Percentiles rank a stretch among this genome's conserved stretches.
Evolutionary conservation across 30 jellyfish, hydroid and myxozoan species (phyloP).

Genomic region (Nemopilema nomurai): DNA sequence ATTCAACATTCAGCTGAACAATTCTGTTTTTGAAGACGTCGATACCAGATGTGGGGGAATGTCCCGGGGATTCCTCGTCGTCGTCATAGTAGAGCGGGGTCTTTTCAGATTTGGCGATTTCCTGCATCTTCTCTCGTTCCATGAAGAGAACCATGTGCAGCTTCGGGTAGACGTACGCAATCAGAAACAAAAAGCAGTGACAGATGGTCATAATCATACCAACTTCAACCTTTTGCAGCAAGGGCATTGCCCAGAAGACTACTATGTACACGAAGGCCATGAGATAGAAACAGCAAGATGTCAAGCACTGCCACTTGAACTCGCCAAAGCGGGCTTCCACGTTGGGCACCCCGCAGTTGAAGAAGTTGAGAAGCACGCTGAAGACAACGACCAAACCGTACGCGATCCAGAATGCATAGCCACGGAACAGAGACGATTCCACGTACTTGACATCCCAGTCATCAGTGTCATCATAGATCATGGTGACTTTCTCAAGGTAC

Average conservation of each 20-base stretch:
- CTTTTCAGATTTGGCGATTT: conserved; percentile 35
- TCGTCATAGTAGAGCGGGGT: conserved; percentile 35
- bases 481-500: conserved; percentile 38
- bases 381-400: conserved; percentile 65
- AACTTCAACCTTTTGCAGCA: conserved; percentile 61
- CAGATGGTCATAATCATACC: conserved; percentile 72
- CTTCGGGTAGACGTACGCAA: conserved; percentile 78
- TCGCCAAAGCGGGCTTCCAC: conserved; percentile 87
- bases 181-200: conserved; percentile 45
- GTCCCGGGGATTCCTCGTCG: conserved; percentile 50
- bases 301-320: conserved; percentile 68
- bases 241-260: conserved; percentile 59
- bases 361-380: conserved; percentile 72
- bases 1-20: conserved; percentile 26
- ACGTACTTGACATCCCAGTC: conserved; percentile 78
- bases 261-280: conserved; percentile 62
- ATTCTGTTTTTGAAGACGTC: conserved; percentile 51
- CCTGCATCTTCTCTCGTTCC: conserved; percentile 49
- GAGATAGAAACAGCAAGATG: conserved; percentile 67
- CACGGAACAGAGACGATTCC: conserved; percentile 78
- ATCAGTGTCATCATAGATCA: conserved; percentile 60
- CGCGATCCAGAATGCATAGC: conserved; percentile 75
- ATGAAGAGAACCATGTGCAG: conserved; percentile 73
- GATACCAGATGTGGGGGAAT: conserved; percentile 45
- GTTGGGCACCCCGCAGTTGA: conserved; percentile 86